Conservation (phyloP, 2,797 vertebrate genomes). For the Poeciliopsis infans region DNA sequence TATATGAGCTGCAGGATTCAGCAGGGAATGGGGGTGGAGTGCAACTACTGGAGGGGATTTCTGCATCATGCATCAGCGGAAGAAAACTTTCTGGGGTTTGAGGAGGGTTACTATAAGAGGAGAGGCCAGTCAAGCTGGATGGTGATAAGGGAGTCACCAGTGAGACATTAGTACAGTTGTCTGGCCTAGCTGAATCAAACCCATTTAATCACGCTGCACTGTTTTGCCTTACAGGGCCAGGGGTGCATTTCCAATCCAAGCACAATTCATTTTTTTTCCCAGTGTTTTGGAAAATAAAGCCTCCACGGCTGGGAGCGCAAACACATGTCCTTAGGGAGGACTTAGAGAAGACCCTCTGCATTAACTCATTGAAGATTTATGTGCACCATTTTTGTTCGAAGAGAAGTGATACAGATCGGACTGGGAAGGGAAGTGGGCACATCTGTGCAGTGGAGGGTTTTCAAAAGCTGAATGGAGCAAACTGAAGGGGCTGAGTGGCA, state of each 20-base stretch:
- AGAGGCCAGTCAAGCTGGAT: conserved; percentile 54
- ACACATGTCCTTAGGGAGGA: conserved; percentile 47
- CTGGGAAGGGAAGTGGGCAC: conserved; percentile 35
- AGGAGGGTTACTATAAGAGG: conserved; percentile 51
- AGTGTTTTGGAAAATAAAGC: conserved; percentile 39
- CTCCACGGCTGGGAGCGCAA: conserved; percentile 29
- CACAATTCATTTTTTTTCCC: conserved; percentile 26
- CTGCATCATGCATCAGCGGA: conserved; percentile 23
- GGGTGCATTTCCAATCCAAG: conserved; percentile 32
- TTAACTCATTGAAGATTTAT: conserved; percentile 59
- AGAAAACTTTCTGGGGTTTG: conserved; percentile 37
- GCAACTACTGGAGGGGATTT: conserved; percentile 17
- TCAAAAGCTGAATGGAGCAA: conserved; percentile 56
- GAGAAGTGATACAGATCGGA: conserved; percentile 45
- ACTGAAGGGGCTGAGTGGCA: conserved; percentile 41
- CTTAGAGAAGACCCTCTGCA: conserved; percentile 44
- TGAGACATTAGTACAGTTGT: conserved; percentile 42
- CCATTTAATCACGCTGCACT: conserved; percentile 25
- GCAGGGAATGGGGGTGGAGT: conserved; percentile 1
- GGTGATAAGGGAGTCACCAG: conserved; percentile 48
- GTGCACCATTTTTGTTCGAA: conserved; percentile 54
- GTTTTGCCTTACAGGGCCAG: conserved; percentile 17
- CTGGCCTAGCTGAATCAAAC: conserved; percentile 26
- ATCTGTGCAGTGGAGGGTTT: conserved; percentile 46
- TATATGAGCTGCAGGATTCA: conserved; percentile 39